A percentile compares a stretch with the other conserved stretches of the same genome.
Evolutionary conservation across 2,113 vertebrate genomes (phyloP).

Genomic region (Pedetes capensis): DNA sequence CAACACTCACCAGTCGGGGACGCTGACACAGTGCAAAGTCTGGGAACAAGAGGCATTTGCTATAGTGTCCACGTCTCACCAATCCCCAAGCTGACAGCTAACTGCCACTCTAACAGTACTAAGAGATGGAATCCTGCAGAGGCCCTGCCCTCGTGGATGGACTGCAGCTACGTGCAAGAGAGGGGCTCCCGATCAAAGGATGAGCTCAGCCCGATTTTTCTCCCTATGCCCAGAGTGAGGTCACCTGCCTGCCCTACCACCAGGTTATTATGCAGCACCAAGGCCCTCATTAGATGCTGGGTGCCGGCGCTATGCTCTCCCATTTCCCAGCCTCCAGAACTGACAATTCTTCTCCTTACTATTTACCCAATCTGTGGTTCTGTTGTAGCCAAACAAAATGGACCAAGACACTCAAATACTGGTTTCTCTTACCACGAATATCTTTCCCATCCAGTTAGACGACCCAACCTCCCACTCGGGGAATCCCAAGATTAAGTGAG

Average conservation of each 20-base stretch:
- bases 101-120: too few species aligned
- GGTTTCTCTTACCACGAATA: background rate
- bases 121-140: rapidly evolving
- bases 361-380: background rate
- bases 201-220: too few species aligned
- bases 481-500: background rate
- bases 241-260: background rate
- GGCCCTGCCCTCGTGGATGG: background rate
- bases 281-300: background rate
- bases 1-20: too few species aligned
- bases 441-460: background rate
- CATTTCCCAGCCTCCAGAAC: background rate
- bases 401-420: background rate
- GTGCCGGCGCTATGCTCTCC: background rate
- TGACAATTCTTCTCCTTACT: too few species aligned
- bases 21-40: rapidly evolving
- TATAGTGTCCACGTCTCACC: too few species aligned
- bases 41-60: background rate
- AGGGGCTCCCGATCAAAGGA: background rate
- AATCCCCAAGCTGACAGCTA: background rate
- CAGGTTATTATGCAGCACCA: rapidly evolving
- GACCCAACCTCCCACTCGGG: background rate
- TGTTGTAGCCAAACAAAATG: background rate
- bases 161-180: rapidly evolving
- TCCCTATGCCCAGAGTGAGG: too few species aligned